Evolutionary conservation across 2,113 vertebrate genomes (phyloP), one percentile per base, ranked within the genome.

Genomic region (Sylvia atricapilla): DNA sequence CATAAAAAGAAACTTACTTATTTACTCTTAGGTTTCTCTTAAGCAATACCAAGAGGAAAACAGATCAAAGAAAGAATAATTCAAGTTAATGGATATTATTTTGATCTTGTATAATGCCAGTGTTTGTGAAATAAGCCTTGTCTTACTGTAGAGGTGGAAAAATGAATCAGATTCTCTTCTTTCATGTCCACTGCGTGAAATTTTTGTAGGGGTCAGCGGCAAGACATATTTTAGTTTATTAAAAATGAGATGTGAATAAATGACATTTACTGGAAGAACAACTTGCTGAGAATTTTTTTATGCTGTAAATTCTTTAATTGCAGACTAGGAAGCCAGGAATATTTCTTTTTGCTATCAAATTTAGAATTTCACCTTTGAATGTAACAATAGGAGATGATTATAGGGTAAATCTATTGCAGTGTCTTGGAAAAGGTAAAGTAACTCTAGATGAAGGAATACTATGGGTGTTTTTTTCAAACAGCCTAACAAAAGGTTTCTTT

Each of bases 1-100:
- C 76, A 15, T 94, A 92, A 92, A 95, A 96, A 81, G 81, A 88
- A 52, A 66, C 89, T 90, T 95, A 95, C 86, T 95, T 96, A 93
- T 95, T 97, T 97, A 83, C 50, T 91, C 74, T 95, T 58, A 47
- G 66, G 89, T 82, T 87, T 87, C 63, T 94, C 31, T 81, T 90
- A 66, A 77, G 70, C 87, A 97, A 74, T 76, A 30, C 44, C 63
- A 70, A 58, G 87, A 89, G 62, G 22, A 87, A 90, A 89, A 77
- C 6, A 50, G 11, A 84, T 23, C 11, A 73, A 44, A 77, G 28
- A 77, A 83, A 85, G 81, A 55, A 82, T 86, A 37, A 87, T 88
- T 95, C 93, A 63, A 88, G 41, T 62, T 72, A 56, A 72, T 63
- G 17, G 70, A 37, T 97, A 76, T 84, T 56, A 47, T 91, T 97